Conservation (phyloP, 2,888 invertebrate genomes). For the Cephalotes varians region DNA sequence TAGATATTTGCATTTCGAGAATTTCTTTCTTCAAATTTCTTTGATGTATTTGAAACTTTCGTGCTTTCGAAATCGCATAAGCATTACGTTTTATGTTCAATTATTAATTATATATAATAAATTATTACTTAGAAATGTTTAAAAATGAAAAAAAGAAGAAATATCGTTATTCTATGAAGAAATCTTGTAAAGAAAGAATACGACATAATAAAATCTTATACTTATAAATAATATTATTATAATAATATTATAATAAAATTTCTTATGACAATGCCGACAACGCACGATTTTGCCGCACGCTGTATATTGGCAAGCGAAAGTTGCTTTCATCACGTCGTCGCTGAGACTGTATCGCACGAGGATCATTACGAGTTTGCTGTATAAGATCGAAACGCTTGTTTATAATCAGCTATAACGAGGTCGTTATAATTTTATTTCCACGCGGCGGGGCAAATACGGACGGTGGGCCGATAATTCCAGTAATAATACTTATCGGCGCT, state of each 20-base stretch:
- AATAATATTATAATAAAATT: too few relatives aligned
- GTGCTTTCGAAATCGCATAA: not conserved
- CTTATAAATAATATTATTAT: too few relatives aligned
- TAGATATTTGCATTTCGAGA: not conserved
- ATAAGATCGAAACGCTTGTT: slow-evolving; percentile 37
- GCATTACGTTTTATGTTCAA: not conserved
- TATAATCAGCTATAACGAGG: slow-evolving; percentile 49
- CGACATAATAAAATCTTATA: too few relatives aligned
- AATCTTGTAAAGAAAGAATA: not conserved
- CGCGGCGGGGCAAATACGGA: slow-evolving; percentile 43
- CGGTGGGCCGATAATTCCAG: slow-evolving; percentile 52
- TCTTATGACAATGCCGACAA: not conserved
- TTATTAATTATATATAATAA: not conserved
- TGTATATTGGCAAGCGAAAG: slow-evolving; percentile 31
- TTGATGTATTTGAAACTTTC: not conserved
- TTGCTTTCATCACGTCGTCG: slow-evolving; percentile 37
- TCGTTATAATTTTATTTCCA: slow-evolving; percentile 49
- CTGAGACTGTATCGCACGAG: slow-evolving; percentile 20
- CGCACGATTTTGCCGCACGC: not conserved
- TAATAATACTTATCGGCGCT: slow-evolving; percentile 60
- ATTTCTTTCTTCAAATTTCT: not conserved
- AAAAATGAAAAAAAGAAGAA: not conserved
- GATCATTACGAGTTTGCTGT: slow-evolving; percentile 19
- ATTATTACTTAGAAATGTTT: not conserved
- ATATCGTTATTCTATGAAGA: not conserved